A percentile compares a stretch with the other conserved stretches of the same genome.
phyloP scores from a whole-genome alignment of 1,140 invertebrate species.

The Bombus consobrinus region DNA sequence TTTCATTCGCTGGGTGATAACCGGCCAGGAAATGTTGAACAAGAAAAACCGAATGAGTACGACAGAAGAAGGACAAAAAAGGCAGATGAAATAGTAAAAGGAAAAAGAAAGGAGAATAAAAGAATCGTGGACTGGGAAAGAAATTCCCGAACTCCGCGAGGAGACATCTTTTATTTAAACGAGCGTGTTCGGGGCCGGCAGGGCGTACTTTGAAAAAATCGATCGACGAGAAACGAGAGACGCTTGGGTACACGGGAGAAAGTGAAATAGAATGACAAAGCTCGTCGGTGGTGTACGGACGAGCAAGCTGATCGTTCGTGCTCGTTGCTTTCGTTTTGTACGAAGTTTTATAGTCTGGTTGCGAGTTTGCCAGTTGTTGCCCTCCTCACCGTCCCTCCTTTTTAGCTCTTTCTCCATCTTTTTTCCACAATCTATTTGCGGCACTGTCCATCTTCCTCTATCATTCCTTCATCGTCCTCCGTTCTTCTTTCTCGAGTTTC shows the following conservation, averaged over 20 bases:
- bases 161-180: conserved; percentile 42
- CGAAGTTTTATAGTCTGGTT: conserved; percentile 71
- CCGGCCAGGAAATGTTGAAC: conserved; percentile 5
- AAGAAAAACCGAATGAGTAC: background rate
- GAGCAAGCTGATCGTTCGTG: conserved; percentile 56
- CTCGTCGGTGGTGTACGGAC: conserved; percentile 38
- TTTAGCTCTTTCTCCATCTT: conserved; percentile 47
- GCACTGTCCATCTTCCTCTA: background rate
- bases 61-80: background rate
- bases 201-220: conserved; percentile 15
- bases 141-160: conserved; percentile 27
- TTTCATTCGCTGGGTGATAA: conserved; percentile 24
- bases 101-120: background rate
- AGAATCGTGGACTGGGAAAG: background rate
- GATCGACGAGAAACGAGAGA: background rate
- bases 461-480: background rate
- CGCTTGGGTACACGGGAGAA: conserved; percentile 7
- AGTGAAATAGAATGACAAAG: conserved; percentile 57
- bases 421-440: conserved; percentile 42
- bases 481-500: background rate
- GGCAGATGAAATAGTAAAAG: background rate
- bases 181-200: background rate
- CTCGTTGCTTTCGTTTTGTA: conserved; percentile 69
- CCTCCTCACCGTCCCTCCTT: conserved; percentile 44
- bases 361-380: conserved; percentile 74